Conservation (phyloP, 2,888 invertebrate genomes). For the Plagiodera versicolora region DNA sequence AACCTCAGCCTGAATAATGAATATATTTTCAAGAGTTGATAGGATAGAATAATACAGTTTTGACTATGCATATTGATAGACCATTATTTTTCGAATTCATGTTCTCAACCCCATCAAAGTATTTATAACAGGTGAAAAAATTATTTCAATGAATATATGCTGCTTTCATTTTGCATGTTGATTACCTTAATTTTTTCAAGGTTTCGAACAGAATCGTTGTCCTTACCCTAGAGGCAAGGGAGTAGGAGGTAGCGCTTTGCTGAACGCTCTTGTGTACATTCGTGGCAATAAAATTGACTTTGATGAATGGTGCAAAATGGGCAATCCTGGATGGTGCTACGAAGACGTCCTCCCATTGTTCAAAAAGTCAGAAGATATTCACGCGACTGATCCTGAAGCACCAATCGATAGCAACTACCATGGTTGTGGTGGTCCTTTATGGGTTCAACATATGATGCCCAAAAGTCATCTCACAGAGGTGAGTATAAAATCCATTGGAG, state of each 20-base stretch:
- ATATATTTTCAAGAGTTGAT: no score
- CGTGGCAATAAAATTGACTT: conserved; percentile 55
- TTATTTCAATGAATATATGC: no score
- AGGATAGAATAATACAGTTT: no score
- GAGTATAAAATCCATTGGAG: not conserved
- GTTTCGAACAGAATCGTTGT: conserved; percentile 42
- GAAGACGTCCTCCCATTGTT: conserved; percentile 59
- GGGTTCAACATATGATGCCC: conserved; percentile 27
- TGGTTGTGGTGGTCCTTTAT: conserved; percentile 19
- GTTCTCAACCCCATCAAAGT: no score
- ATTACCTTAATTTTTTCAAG: conserved; percentile 24
- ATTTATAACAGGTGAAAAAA: no score
- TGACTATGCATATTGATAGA: no score
- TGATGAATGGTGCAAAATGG: conserved; percentile 53
- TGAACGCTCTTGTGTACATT: conserved; percentile 58
- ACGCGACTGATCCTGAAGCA: conserved; percentile 25
- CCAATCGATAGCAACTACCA: conserved; percentile 25
- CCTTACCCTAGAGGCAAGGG: no score
- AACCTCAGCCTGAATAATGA: no score
- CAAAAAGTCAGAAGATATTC: no score
- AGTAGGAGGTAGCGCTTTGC: conserved; percentile 56
- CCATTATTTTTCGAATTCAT: no score
- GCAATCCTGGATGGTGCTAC: conserved; percentile 57
- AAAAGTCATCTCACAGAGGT: conserved; percentile 21
- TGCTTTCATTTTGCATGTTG: no score